phyloP scores from a whole-genome alignment of 2,888 invertebrate genomes.

The Lasioglossum marginatum region DNA sequence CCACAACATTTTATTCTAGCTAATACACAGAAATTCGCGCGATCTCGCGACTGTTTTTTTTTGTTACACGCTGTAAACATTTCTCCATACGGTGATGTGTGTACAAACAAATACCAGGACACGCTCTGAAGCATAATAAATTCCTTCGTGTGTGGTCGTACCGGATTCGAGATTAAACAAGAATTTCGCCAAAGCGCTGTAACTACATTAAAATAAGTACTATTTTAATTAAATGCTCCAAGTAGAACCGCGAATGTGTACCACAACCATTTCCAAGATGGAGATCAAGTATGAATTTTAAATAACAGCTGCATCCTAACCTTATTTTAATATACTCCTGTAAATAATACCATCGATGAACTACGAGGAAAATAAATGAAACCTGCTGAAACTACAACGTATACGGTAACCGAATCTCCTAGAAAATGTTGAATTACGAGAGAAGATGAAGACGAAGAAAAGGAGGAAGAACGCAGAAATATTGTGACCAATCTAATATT shows the following conservation, averaged over 20 bases:
- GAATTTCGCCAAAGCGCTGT: background rate
- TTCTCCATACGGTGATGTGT: background rate
- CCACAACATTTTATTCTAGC: background rate
- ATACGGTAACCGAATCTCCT: too few relatives aligned
- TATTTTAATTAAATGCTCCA: background rate
- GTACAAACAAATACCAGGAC: background rate
- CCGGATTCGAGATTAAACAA: background rate
- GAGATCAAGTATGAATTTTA: background rate
- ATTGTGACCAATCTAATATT: background rate
- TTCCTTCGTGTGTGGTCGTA: background rate
- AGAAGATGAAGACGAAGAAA: too few relatives aligned
- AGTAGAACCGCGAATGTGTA: background rate
- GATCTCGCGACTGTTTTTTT: background rate
- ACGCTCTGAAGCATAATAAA: background rate
- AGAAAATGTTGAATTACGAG: too few relatives aligned
- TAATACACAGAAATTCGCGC: background rate
- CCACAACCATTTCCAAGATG: background rate
- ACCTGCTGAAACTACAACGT: too few relatives aligned
- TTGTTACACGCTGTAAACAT: background rate
- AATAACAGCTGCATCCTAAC: background rate
- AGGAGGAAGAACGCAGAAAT: background rate
- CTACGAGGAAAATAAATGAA: background rate
- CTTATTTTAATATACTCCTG: background rate
- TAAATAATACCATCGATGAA: background rate
- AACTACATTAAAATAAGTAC: background rate